Evolutionary conservation across 2,888 invertebrate genomes (phyloP).

Genomic region (Petrophora chlorosata): DNA sequence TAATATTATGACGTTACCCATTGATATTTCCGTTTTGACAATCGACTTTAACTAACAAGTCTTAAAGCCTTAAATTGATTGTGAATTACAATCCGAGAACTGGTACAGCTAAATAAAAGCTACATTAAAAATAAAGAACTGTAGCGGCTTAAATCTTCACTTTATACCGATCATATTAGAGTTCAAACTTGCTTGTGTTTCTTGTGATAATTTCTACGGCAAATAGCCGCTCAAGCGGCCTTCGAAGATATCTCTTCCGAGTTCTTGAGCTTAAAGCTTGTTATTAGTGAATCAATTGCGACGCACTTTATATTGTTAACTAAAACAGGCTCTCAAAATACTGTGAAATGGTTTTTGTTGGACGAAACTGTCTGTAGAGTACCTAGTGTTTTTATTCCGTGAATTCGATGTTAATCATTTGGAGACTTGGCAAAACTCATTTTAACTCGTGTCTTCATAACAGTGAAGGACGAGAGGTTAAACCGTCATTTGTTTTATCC

Average conservation of each 20-base stretch:
- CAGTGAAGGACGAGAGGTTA: no score
- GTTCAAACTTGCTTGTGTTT: constrained; percentile 7
- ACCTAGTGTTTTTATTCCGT: neutral
- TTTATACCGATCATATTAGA: neutral
- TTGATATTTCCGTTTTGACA: no score
- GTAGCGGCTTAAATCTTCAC: neutral
- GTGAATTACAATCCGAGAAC: neutral
- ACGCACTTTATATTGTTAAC: constrained; percentile 20
- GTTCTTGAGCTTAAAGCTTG: constrained; percentile 45
- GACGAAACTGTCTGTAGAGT: neutral
- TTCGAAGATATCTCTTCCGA: constrained; percentile 62
- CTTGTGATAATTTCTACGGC: constrained; percentile 5
- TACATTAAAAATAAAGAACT: constrained; percentile 4
- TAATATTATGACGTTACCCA: constrained; percentile 6
- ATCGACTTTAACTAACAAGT: neutral
- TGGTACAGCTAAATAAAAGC: constrained; percentile 6
- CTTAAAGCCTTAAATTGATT: constrained; percentile 1
- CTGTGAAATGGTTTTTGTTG: neutral
- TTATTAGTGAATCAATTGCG: constrained; percentile 28
- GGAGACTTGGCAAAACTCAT: no score
- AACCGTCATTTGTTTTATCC: no score
- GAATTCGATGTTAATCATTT: no score
- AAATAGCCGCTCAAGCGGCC: constrained; percentile 39
- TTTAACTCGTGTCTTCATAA: no score
- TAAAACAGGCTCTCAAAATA: constrained; percentile 5